Percentiles rank a stretch among this genome's conserved stretches.
These are phyloP conservation scores for Argentina silus DNA, from an alignment of 2,797 vertebrate species.

Conservation along the genomic window DNA sequence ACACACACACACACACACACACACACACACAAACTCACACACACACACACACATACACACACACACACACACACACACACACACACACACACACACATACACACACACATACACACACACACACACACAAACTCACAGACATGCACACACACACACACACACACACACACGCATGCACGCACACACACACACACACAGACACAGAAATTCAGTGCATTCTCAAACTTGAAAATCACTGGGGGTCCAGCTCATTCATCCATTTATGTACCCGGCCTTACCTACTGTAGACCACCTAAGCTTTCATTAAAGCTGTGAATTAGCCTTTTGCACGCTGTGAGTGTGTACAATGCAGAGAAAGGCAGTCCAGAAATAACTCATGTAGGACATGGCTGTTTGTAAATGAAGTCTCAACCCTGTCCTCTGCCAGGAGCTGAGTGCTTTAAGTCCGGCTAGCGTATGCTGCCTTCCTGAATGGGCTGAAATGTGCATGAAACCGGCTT, in stretches of 20 bases:
- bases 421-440: slow-evolving; percentile 55
- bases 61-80: neutral
- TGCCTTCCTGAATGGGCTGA: slow-evolving; percentile 57
- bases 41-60: neutral
- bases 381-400: slow-evolving; percentile 70
- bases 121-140: too few relatives aligned
- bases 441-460: slow-evolving; percentile 64
- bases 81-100: neutral
- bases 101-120: slow-evolving; percentile 42
- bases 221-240: slow-evolving; percentile 48
- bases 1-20: too few relatives aligned
- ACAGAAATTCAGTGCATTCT: slow-evolving; percentile 53
- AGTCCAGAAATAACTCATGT: slow-evolving; percentile 50
- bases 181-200: slow-evolving; percentile 4
- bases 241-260: neutral
- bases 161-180: neutral
- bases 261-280: neutral
- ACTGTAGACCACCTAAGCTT: slow-evolving; percentile 38
- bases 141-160: slow-evolving; percentile 43
- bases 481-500: slow-evolving; percentile 77
- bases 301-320: slow-evolving; percentile 12
- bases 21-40: too few relatives aligned
- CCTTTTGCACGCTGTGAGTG: neutral
- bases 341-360: slow-evolving; percentile 52
- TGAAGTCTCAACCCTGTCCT: slow-evolving; percentile 57